Evolutionary conservation across 2,797 vertebrate species (phyloP).

Genomic region (Sciaenops ocellatus): DNA sequence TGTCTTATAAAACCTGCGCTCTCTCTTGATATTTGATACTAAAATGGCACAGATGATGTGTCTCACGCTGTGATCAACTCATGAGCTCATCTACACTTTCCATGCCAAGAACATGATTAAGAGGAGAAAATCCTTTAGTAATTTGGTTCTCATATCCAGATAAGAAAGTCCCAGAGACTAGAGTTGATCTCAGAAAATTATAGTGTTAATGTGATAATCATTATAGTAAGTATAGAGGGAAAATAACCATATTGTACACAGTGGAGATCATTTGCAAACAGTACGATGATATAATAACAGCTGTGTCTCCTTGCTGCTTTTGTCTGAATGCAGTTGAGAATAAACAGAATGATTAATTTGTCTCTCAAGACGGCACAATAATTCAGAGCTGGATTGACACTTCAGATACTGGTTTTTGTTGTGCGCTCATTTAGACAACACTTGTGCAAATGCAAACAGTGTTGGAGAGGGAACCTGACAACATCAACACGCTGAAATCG

Average conservation of each 20-base stretch:
- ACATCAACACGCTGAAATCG: constrained; percentile 27
- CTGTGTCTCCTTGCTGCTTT: constrained; percentile 44
- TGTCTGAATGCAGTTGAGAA: constrained; percentile 50
- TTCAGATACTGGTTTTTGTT: constrained; percentile 29
- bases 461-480: constrained; percentile 5
- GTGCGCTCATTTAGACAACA: constrained; percentile 33
- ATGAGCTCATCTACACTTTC: constrained; percentile 42
- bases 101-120: constrained; percentile 33
- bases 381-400: constrained; percentile 44
- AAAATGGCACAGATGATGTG: constrained; percentile 12
- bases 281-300: constrained; percentile 50
- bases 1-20: constrained; percentile 9
- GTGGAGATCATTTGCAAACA: constrained; percentile 44
- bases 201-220: constrained; percentile 53
- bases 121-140: constrained; percentile 25
- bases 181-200: constrained; percentile 45
- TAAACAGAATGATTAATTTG: constrained; percentile 55
- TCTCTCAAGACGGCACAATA: constrained; percentile 24
- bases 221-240: constrained; percentile 7
- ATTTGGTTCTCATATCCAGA: constrained; percentile 11
- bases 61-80: constrained; percentile 21
- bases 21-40: constrained; percentile 16
- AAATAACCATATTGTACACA: constrained; percentile 43
- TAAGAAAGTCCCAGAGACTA: constrained; percentile 10
- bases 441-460: constrained; percentile 14